phyloP scores from a whole-genome alignment of 2,888 invertebrate species.

The Eilema depressum region DNA sequence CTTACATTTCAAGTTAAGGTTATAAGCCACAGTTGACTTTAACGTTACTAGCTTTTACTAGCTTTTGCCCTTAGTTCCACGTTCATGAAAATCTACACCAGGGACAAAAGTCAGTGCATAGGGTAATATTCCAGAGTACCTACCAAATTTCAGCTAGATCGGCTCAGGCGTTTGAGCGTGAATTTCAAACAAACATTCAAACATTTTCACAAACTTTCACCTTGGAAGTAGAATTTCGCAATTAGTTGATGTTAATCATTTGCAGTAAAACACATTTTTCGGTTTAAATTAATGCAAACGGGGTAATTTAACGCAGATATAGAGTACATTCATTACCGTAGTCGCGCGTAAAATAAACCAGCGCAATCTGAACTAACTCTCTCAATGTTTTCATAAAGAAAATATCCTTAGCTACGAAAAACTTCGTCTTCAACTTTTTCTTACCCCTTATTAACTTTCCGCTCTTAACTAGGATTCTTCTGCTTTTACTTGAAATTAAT shows the following conservation, averaged over 20 bases:
- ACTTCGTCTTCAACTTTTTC: slow-evolving; percentile 76
- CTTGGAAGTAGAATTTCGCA: not conserved
- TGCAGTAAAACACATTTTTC: slow-evolving; percentile 20
- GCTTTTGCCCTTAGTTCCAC: too few relatives aligned
- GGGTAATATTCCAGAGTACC: too few relatives aligned
- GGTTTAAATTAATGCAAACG: slow-evolving; percentile 4
- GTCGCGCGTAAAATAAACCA: slow-evolving; percentile 62
- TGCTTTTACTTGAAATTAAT: slow-evolving; percentile 71
- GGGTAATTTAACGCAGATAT: slow-evolving; percentile 59
- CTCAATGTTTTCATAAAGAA: slow-evolving; percentile 75
- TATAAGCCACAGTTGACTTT: too few relatives aligned
- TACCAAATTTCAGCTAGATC: too few relatives aligned
- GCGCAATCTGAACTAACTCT: slow-evolving; percentile 67
- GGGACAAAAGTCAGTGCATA: too few relatives aligned
- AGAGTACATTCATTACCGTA: slow-evolving; percentile 65
- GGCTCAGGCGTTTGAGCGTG: too few relatives aligned
- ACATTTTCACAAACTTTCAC: too few relatives aligned
- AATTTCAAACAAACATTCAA: too few relatives aligned
- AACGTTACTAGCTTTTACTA: too few relatives aligned
- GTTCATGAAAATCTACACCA: too few relatives aligned
- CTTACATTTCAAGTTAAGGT: too few relatives aligned
- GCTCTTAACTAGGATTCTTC: slow-evolving; percentile 73
- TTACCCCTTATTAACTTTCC: slow-evolving; percentile 74
- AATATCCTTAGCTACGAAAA: slow-evolving; percentile 71
- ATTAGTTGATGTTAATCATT: not conserved